Evolutionary conservation across 2,113 vertebrate genomes (phyloP), one percentile per base, ranked within the genome.

Genomic region (Oreocharis arfaki): DNA sequence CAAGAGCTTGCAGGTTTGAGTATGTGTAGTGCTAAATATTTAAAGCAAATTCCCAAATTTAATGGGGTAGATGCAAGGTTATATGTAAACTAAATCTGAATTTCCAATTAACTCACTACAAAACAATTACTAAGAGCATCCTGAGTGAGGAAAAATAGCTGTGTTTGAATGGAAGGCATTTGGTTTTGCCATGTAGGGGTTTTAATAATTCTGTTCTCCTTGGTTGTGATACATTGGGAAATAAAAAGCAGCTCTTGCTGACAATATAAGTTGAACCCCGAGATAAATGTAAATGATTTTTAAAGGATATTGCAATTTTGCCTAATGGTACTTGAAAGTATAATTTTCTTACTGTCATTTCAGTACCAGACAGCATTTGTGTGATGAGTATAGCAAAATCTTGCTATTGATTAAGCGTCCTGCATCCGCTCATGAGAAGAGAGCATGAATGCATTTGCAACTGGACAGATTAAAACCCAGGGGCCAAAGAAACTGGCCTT

Each of bases 41-140:
- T 75, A 88, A 91, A 94, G 47, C 59, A 81, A 92, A 90, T 90
- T 70, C 63, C 53, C 59, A 83, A 63, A 89, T 92, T 92, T 89
- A 37, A 4, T 70, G 52, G 75, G 57, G 70, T 69, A 53, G 68
- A 14, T 83, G 61, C 84, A 59, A 82, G 70, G 67, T 90, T 94
- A 35, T 83, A 74, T 57, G 52, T 65, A 91, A 93, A 91, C 42
- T 61, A 93, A 82, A 79, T 93, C 49, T 75, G 83, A 93, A 86
- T 89, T 92, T 79, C 39, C 56, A 92, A 55, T 95, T 94, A 94
- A 90, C 76, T 92, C 23, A 37, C 83, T 86, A 75, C 67, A 57
- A 49, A 78, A 35, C 47, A 85, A 76, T 85, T 91, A 76, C 67
- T 56, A 20, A 57, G 53, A 87, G 37, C 44, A 27, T 91, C 53